Evolutionary conservation across 2,113 vertebrate species (phyloP).

Genomic region (Numida meleagris): DNA sequence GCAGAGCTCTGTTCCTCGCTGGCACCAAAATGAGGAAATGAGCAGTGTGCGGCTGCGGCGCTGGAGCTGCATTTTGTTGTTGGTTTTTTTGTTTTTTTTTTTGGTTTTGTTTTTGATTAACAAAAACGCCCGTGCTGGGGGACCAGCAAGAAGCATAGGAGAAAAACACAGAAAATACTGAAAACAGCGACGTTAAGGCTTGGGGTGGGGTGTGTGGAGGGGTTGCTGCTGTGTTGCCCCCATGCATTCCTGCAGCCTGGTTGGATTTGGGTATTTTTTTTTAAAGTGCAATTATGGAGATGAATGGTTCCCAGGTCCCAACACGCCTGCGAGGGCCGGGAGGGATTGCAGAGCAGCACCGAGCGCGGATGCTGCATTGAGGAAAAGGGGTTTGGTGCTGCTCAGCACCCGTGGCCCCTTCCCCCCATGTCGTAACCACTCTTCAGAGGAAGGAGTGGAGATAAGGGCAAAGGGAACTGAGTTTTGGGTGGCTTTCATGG

Average conservation of each 20-base stretch:
- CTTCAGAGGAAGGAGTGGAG: accelerated
- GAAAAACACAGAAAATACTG: not conserved
- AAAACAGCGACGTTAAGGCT: not conserved
- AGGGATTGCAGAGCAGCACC: not conserved
- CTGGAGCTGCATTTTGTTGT: not conserved
- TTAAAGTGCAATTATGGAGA: not conserved
- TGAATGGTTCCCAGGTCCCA: conserved; percentile 59
- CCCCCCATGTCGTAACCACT: accelerated
- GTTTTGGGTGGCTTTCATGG: accelerated
- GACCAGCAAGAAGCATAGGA: not conserved
- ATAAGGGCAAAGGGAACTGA: accelerated
- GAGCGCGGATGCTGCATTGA: accelerated
- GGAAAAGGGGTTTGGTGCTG: not conserved
- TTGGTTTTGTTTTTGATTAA: not conserved
- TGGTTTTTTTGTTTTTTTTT: not conserved
- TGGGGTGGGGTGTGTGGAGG: not conserved
- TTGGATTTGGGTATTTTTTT: not conserved
- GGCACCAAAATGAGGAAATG: conserved; percentile 49
- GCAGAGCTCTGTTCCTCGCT: conserved; percentile 49
- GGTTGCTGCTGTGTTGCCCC: not conserved
- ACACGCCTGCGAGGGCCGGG: conserved; percentile 43
- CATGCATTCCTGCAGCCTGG: not conserved
- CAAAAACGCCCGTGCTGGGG: not conserved
- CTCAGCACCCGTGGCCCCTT: not conserved
- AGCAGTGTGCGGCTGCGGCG: not conserved